phyloP scores from a whole-genome alignment of 2,113 vertebrate genomes.

The Astatotilapia flaviijosephi region DNA sequence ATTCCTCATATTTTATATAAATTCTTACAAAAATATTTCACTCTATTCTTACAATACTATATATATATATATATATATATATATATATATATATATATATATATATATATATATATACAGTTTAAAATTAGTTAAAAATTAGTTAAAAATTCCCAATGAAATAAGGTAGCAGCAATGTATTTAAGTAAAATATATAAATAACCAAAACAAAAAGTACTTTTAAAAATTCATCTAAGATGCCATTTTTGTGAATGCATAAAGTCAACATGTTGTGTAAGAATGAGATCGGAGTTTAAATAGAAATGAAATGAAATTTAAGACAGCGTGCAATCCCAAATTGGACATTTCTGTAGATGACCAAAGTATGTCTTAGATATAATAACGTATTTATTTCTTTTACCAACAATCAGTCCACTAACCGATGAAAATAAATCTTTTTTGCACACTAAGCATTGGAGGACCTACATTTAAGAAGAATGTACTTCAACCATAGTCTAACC shows the following conservation, averaged over 20 bases:
- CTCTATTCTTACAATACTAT: too few species aligned
- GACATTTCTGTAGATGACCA: background rate
- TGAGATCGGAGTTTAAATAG: background rate
- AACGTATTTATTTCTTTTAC: background rate
- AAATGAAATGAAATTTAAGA: background rate
- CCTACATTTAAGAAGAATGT: background rate
- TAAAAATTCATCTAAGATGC: background rate
- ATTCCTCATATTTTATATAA: too few species aligned
- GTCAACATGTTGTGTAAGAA: background rate
- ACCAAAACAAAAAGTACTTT: too few species aligned
- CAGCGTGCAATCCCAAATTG: background rate
- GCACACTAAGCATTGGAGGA: background rate
- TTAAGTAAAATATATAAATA: background rate
- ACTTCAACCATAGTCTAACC: background rate
- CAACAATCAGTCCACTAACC: background rate
- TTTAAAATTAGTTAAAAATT: too few species aligned
- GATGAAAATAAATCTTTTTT: background rate
- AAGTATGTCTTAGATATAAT: background rate
- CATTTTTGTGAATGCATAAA: background rate
- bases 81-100: too few species aligned
- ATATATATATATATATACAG: too few species aligned
- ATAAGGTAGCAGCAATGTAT: too few species aligned
- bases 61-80: too few species aligned
- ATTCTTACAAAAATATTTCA: too few species aligned
- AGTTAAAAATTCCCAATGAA: too few species aligned